A percentile compares a stretch with the other conserved stretches of the same genome.
These are phyloP conservation scores for Coregonus clupeaformis DNA, from an alignment of 2,113 vertebrate genomes.

Conservation along the genomic window DNA sequence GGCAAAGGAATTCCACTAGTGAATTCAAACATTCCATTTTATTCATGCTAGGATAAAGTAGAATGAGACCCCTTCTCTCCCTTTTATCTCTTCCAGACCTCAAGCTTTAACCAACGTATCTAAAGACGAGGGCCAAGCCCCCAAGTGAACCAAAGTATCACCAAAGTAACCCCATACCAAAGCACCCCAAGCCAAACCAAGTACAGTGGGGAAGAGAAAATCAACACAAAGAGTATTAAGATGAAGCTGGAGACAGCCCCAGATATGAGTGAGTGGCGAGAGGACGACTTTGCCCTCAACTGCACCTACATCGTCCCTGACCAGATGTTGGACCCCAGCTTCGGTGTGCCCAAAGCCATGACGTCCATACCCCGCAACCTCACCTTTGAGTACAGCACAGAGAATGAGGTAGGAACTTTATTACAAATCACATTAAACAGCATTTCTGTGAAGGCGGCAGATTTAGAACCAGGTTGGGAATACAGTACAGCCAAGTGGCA, in stretches of 20 bases:
- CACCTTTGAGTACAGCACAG: constrained; percentile 61
- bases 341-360: constrained; percentile 69
- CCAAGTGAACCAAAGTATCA: constrained; percentile 47
- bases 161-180: background rate
- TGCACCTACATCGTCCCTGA: constrained; percentile 76
- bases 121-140: constrained; percentile 23
- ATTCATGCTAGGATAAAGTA: background rate
- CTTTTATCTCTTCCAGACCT: constrained; percentile 41
- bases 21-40: too few relatives aligned
- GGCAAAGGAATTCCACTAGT: too few relatives aligned
- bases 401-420: constrained; percentile 64
- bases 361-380: constrained; percentile 76
- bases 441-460: background rate
- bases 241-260: constrained; percentile 67
- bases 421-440: background rate
- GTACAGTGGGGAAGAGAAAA: background rate
- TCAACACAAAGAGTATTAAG: background rate
- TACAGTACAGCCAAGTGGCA: background rate
- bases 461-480: too few relatives aligned
- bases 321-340: constrained; percentile 65
- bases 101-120: constrained; percentile 47
- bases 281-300: constrained; percentile 70
- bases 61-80: background rate
- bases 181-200: background rate
- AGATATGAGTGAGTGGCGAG: constrained; percentile 68